Base-by-base conservation (phyloP, 2,888 invertebrate genomes). In the Trachelus tabidus region DNA sequence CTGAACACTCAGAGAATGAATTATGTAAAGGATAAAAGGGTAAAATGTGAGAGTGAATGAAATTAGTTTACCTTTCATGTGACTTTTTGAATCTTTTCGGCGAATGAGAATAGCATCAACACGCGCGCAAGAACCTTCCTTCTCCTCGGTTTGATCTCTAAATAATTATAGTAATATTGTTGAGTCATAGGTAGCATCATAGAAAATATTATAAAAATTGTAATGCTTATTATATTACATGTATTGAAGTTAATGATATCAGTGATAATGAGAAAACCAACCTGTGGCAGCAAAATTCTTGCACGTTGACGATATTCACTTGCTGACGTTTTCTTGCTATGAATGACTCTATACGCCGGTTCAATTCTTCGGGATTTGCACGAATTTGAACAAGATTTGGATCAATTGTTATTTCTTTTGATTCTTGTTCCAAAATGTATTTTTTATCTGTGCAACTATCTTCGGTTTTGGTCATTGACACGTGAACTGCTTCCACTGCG, bases 251-350 rank as follows among this genome's bases (percentile, higher is more conserved):
- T 69, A 74, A 34, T 40, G 34, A 75, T 75, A 71, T 69, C 71
- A 31, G 78, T 75, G 11, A 79, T 73, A 56, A 31, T 56, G 34
- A 78, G 75, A 75, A 56, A 74, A 84, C 85, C 73, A 79, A 90
- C 90, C 90, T 89, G 84, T 88, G 86, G 73, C 86, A 86, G 82
- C 95, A 95, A 89, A 97, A 97, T 89, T 97, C 97, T 83, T 94
- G 93, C 33, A 96, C 93, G 89, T 97, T 97, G 81, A 93, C 93
- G 11, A 94, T 88, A 91, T 97, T 95, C 11, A 95, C 94, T 92
- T 97, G 96, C 79, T 94, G 94, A 56, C 96, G 93, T 92, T 97
- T 97, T 82, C 95, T 93, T 83, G 94, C 94, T 68, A 96, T 95
- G 85, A 96, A 97, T 85, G 95, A 95, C 81, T 94, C 92, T 81